Conservation (phyloP, 2,797 vertebrate species). For the Pterois miles region DNA sequence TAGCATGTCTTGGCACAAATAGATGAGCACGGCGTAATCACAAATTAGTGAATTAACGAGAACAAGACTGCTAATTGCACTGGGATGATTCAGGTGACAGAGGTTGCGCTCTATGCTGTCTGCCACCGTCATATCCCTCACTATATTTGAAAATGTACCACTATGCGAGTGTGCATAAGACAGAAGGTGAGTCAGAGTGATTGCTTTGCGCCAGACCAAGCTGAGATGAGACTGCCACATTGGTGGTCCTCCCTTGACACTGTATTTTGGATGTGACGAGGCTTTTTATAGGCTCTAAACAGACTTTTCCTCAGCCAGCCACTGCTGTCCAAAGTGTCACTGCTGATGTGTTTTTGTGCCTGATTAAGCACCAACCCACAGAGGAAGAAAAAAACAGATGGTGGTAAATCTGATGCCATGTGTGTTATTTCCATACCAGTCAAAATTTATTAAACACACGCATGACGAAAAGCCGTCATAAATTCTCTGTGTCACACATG, state of each 20-base stretch:
- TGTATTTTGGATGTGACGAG: constrained; percentile 55
- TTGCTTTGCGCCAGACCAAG: constrained; percentile 68
- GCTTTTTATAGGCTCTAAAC: constrained; percentile 59
- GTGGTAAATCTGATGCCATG: background rate
- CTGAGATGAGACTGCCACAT: constrained; percentile 70
- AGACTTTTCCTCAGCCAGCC: constrained; percentile 47
- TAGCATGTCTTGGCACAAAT: constrained; percentile 73
- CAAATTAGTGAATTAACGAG: constrained; percentile 73
- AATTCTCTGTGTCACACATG: constrained; percentile 7
- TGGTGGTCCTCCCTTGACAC: constrained; percentile 65
- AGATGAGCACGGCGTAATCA: constrained; percentile 70
- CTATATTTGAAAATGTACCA: constrained; percentile 23
- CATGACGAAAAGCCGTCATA: constrained; percentile 2
- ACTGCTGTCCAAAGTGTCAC: constrained; percentile 43
- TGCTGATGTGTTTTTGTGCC: constrained; percentile 30
- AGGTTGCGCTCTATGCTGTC: constrained; percentile 13
- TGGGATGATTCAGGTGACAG: constrained; percentile 55
- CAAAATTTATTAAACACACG: background rate
- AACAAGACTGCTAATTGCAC: constrained; percentile 69
- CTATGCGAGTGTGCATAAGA: constrained; percentile 32
- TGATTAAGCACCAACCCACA: constrained; percentile 28
- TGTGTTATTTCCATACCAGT: constrained; percentile 13
- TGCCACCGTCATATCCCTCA: constrained; percentile 13
- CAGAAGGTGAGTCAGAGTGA: constrained; percentile 55
- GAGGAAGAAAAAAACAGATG: constrained; percentile 3